Percentiles rank a stretch among this genome's conserved stretches.
These are phyloP conservation scores for Tryphoninae sp. DNA, from an alignment of 2,888 invertebrate species.

Conservation along the genomic window DNA sequence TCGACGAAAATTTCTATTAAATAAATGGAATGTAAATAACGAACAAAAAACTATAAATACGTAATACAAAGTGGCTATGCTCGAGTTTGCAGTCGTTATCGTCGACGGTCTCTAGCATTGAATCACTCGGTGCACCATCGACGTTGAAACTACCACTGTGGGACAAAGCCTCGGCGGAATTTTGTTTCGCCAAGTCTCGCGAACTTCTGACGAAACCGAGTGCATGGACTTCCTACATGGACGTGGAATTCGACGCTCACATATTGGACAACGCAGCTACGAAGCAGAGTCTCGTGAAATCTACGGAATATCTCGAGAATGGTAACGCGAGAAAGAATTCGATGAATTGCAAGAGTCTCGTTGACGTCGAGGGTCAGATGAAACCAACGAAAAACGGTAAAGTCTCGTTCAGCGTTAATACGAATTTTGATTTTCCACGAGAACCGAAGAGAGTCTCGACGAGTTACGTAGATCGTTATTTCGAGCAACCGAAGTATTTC, in stretches of 20 bases:
- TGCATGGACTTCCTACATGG: slow-evolving; percentile 79
- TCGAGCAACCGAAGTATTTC: slow-evolving; percentile 77
- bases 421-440: slow-evolving; percentile 72
- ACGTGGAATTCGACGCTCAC: slow-evolving; percentile 76
- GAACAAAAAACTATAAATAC: background rate
- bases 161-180: slow-evolving; percentile 89
- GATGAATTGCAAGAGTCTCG: slow-evolving; percentile 66
- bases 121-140: slow-evolving; percentile 81
- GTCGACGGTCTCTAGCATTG: slow-evolving; percentile 81
- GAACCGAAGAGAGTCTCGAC: slow-evolving; percentile 77
- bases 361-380: slow-evolving; percentile 64
- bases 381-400: slow-evolving; percentile 74
- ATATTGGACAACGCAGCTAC: slow-evolving; percentile 73
- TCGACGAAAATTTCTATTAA: background rate
- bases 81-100: slow-evolving; percentile 81
- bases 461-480: slow-evolving; percentile 79
- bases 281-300: slow-evolving; percentile 76
- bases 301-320: slow-evolving; percentile 77
- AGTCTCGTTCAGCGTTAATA: slow-evolving; percentile 68
- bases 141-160: slow-evolving; percentile 85
- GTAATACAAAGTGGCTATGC: slow-evolving; percentile 78
- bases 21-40: background rate
- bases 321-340: slow-evolving; percentile 67
- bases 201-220: slow-evolving; percentile 86
- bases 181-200: slow-evolving; percentile 88